These are phyloP conservation scores for Lepidurus arcticus DNA, from an alignment of 1,140 invertebrate species.

Conservation along the genomic window DNA sequence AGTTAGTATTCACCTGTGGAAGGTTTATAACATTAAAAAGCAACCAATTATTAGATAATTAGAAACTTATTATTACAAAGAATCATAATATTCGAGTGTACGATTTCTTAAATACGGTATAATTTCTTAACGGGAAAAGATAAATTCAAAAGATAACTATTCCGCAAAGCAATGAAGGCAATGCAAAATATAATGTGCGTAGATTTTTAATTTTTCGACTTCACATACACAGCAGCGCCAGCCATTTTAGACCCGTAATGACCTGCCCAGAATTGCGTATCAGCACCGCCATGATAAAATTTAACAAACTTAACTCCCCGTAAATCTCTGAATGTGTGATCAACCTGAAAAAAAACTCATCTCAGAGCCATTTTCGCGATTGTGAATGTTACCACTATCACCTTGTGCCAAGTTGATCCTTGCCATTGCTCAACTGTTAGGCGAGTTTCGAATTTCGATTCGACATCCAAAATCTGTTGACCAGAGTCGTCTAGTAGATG, in stretches of 20 bases:
- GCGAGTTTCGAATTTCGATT: slow-evolving; percentile 29
- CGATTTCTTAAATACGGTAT: no score
- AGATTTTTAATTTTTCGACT: not conserved
- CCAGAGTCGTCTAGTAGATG: slow-evolving; percentile 33
- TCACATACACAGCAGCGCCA: slow-evolving; percentile 48
- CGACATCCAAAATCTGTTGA: slow-evolving; percentile 27
- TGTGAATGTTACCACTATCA: slow-evolving; percentile 25
- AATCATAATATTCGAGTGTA: no score
- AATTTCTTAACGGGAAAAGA: no score
- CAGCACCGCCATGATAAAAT: slow-evolving; percentile 50
- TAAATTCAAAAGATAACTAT: no score
- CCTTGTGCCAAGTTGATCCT: slow-evolving; percentile 36
- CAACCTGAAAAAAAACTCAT: slow-evolving; percentile 34
- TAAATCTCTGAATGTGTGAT: slow-evolving; percentile 41
- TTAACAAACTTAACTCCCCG: slow-evolving; percentile 41
- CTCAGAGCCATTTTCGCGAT: not conserved
- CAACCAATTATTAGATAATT: no score
- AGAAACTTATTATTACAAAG: no score
- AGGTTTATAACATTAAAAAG: no score
- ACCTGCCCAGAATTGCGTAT: slow-evolving; percentile 58
- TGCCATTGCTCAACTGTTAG: slow-evolving; percentile 37
- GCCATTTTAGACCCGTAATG: slow-evolving; percentile 65
- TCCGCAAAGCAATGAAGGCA: no score
- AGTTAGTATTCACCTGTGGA: no score
- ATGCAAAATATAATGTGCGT: no score